A percentile compares a stretch with the other conserved stretches of the same genome.
phyloP scores from a whole-genome alignment of 2,113 vertebrate species.

The Datnioides undecimradiatus region DNA sequence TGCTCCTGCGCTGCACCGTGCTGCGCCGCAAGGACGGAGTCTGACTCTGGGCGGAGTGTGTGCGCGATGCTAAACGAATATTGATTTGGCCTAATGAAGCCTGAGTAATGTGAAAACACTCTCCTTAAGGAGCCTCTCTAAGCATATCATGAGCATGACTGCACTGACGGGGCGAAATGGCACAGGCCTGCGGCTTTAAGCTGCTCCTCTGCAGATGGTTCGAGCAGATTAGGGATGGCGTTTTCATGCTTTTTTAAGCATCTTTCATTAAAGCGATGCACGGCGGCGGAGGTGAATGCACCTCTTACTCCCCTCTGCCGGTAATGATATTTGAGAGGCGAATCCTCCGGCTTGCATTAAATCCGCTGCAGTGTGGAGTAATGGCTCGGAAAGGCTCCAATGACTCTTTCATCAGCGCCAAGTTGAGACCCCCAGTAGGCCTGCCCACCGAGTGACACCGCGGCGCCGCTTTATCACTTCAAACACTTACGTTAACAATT shows the following conservation, averaged over 20 bases:
- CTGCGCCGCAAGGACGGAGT: background rate
- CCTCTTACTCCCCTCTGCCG: slow-evolving; percentile 23
- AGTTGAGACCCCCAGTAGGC: slow-evolving; percentile 6
- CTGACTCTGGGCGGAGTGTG: slow-evolving; percentile 25
- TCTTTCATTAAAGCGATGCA: slow-evolving; percentile 50
- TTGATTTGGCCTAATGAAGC: slow-evolving; percentile 71
- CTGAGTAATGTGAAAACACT: slow-evolving; percentile 62
- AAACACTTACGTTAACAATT: slow-evolving; percentile 60
- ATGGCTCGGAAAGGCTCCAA: slow-evolving; percentile 30
- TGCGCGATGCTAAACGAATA: slow-evolving; percentile 56
- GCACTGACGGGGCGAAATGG: slow-evolving; percentile 57
- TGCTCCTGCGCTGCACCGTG: slow-evolving; percentile 20
- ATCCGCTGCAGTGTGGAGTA: slow-evolving; percentile 1
- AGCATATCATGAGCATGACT: slow-evolving; percentile 51
- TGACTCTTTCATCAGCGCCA: slow-evolving; percentile 35
- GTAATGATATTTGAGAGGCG: slow-evolving; percentile 11
- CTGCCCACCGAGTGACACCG: slow-evolving; percentile 36
- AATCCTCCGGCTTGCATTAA: background rate
- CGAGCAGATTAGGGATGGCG: slow-evolving; percentile 46
- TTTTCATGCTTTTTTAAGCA: slow-evolving; percentile 71
- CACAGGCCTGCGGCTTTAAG: slow-evolving; percentile 3
- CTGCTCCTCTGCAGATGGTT: slow-evolving; percentile 49
- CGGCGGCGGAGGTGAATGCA: slow-evolving; percentile 16
- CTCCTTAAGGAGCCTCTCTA: slow-evolving; percentile 46
- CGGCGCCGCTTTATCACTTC: slow-evolving; percentile 28